A percentile compares a stretch with the other conserved stretches of the same genome.
Evolutionary conservation across 37 sponge, comb jelly and placozoan genomes (phyloP).

Genomic region (Mnemiopsis leidyi): DNA sequence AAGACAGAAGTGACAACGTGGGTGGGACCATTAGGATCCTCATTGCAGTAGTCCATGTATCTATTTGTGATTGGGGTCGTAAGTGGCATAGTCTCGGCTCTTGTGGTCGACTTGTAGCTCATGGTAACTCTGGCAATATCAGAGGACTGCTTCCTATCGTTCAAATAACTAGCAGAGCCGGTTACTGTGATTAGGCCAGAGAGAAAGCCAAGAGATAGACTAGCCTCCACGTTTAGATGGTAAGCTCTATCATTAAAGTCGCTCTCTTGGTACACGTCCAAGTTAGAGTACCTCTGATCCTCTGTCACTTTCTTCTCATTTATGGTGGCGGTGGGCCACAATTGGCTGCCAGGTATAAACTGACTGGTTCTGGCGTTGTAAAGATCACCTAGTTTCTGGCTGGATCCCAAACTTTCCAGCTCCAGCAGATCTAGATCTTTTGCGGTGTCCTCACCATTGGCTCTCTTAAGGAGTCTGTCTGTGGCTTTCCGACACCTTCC

Average conservation of each 20-base stretch:
- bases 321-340: neutral
- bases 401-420: neutral
- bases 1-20: constrained; percentile 34
- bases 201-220: neutral
- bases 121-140: neutral
- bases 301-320: neutral
- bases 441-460: neutral
- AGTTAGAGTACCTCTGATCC: neutral
- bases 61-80: neutral
- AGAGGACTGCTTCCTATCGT: neutral
- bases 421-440: constrained; percentile 3
- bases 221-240: neutral
- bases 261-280: too few species aligned
- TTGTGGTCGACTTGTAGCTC: constrained; percentile 9
- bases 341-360: neutral
- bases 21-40: neutral
- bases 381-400: neutral
- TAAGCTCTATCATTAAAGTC: neutral
- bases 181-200: neutral
- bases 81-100: constrained; percentile 12
- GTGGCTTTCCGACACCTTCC: neutral
- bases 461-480: neutral
- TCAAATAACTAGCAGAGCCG: constrained; percentile 11
- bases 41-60: neutral
- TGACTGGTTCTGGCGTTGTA: constrained; percentile 28